Conservation (phyloP, 1,140 invertebrate species). For the Trialeurodes vaporariorum region DNA sequence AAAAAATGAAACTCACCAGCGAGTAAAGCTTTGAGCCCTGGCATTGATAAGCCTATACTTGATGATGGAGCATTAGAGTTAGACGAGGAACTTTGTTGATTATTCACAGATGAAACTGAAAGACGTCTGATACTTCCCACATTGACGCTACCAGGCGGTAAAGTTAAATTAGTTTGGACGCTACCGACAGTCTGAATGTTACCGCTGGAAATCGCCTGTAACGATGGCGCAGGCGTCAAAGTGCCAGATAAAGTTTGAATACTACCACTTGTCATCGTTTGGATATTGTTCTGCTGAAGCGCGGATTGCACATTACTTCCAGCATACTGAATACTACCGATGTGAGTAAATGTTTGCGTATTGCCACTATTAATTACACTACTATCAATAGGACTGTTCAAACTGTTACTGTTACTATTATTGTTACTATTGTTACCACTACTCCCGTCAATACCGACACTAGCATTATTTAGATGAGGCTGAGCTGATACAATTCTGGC, state of each 20-base stretch:
- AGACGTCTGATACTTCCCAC: background rate
- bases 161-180: background rate
- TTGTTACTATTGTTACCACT: background rate
- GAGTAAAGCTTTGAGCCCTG: slow-evolving; percentile 39
- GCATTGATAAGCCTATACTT: slow-evolving; percentile 28
- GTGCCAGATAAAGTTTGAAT: background rate
- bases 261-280: background rate
- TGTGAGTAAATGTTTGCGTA: too few relatives aligned
- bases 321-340: background rate
- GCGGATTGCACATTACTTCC: background rate
- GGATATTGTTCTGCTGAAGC: background rate
- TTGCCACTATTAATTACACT: background rate
- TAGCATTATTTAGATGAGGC: background rate
- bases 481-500: background rate
- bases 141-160: background rate
- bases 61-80: background rate
- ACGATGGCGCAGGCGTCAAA: background rate
- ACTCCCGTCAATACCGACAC: too few relatives aligned
- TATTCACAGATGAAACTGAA: background rate
- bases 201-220: background rate
- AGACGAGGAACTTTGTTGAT: background rate
- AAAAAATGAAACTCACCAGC: too few relatives aligned
- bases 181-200: background rate
- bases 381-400: background rate
- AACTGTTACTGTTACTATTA: background rate